Evolutionary conservation across 2,888 invertebrate genomes (phyloP).

Genomic region (Spodoptera littoralis): DNA sequence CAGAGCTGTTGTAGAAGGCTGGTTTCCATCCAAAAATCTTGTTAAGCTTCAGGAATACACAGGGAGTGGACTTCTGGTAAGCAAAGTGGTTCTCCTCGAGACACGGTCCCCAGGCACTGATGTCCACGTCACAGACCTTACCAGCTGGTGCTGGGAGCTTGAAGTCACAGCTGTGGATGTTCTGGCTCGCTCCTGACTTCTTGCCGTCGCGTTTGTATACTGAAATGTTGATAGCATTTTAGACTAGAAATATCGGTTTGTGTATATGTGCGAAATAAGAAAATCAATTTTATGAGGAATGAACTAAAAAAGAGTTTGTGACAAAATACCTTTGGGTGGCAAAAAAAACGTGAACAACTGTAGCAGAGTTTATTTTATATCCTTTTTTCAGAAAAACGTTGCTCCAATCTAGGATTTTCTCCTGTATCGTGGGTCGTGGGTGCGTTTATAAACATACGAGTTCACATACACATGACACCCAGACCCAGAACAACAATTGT

Average conservation of each 20-base stretch:
- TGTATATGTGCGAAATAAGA: no score
- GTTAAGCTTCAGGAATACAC: conserved; percentile 98
- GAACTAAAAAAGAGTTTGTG: no score
- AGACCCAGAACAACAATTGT: no score
- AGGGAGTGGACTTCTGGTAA: conserved; percentile 97
- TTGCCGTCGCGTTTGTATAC: conserved; percentile 93
- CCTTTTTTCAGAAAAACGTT: no score
- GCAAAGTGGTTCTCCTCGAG: conserved; percentile 95
- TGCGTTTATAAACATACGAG: no score
- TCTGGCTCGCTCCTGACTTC: conserved; percentile 92
- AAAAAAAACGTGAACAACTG: no score
- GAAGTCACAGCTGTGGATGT: conserved; percentile 93
- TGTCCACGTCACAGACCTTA: conserved; percentile 96
- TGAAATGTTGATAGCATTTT: conserved; percentile 66
- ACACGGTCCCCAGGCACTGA: conserved; percentile 94
- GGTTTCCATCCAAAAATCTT: conserved; percentile 98
- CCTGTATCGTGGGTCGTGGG: no score
- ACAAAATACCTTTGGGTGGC: no score
- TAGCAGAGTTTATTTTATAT: no score
- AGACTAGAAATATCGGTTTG: no score
- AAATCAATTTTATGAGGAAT: background rate
- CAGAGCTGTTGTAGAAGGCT: conserved; percentile 92
- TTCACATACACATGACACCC: no score
- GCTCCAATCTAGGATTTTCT: no score
- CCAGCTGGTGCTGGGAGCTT: conserved; percentile 91